A percentile compares a stretch with the other conserved stretches of the same genome.
These are phyloP conservation scores for Vultur gryphus DNA, from an alignment of 2,797 vertebrate genomes.

Conservation along the genomic window DNA sequence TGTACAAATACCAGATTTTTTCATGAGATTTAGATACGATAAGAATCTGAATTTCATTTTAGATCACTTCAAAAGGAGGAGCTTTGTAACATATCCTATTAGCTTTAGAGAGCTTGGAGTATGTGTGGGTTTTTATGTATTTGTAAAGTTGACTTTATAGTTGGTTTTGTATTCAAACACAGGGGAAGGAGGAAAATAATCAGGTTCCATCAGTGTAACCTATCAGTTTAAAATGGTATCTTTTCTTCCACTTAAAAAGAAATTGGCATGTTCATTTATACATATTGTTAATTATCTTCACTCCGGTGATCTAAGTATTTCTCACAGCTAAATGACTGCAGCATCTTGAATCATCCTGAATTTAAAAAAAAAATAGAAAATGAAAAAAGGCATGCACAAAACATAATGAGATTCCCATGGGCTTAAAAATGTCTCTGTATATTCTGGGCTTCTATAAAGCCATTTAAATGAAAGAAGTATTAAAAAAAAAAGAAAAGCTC, in stretches of 20 bases:
- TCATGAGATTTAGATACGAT: background rate
- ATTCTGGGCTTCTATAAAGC: conserved; percentile 10
- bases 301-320: background rate
- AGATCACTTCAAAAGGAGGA: background rate
- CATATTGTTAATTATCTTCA: background rate
- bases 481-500: background rate
- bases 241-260: conserved; percentile 2
- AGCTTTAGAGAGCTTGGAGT: background rate
- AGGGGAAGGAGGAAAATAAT: background rate
- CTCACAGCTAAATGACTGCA: background rate
- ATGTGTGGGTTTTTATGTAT: background rate
- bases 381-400: background rate
- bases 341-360: background rate
- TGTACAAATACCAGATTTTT: background rate
- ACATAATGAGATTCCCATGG: background rate
- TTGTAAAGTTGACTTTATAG: background rate
- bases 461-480: conserved; percentile 27
- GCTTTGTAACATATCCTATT: background rate
- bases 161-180: background rate
- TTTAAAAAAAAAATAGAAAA: background rate
- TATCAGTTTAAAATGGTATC: background rate
- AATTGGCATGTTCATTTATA: background rate
- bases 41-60: background rate
- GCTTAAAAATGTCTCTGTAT: background rate
- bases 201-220: background rate